Evolutionary conservation across 2,888 invertebrate genomes (phyloP).

Genomic region (Cantharis lateralis): DNA sequence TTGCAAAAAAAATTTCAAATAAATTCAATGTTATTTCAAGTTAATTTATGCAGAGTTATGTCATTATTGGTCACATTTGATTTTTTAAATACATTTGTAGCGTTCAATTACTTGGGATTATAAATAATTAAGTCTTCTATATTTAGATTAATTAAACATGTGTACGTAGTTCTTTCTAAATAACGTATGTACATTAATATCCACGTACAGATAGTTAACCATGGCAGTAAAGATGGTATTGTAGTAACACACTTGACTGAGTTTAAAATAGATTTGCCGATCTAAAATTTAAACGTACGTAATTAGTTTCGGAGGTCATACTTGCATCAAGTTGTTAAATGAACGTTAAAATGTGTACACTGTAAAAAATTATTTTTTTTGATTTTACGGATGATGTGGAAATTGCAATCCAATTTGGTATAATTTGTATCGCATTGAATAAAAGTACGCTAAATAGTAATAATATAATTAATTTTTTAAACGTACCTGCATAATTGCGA

Average conservation of each 20-base stretch:
- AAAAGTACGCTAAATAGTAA: background rate
- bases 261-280: conserved; percentile 5
- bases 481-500: background rate
- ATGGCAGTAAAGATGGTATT: conserved; percentile 4
- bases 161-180: background rate
- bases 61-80: background rate
- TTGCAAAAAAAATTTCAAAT: background rate
- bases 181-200: background rate
- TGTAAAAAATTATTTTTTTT: background rate
- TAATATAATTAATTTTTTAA: background rate
- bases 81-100: background rate
- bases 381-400: background rate
- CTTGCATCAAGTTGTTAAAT: conserved; percentile 3
- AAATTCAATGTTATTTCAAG: background rate
- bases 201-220: background rate
- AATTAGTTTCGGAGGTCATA: conserved; percentile 3
- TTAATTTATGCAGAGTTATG: background rate
- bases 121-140: background rate
- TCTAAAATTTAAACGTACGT: conserved; percentile 4
- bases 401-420: background rate
- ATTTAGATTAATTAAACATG: background rate
- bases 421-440: background rate
- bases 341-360: background rate
- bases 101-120: background rate
- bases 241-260: conserved; percentile 3